phyloP scores from a whole-genome alignment of 1,140 invertebrate species.

The Odontomachus brunneus region DNA sequence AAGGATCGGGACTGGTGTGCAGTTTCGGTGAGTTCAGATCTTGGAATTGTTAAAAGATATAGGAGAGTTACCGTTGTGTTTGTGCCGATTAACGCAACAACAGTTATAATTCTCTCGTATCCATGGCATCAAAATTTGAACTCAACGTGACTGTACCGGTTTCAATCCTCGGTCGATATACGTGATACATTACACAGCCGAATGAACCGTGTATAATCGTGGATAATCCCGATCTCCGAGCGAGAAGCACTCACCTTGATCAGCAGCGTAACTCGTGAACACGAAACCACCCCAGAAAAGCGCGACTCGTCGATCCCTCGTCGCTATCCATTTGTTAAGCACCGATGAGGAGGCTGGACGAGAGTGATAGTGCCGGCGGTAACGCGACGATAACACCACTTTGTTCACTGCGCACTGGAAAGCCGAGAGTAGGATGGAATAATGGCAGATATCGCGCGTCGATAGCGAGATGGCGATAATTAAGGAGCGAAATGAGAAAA shows the following conservation, averaged over 20 bases:
- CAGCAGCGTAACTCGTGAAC: constrained; percentile 35
- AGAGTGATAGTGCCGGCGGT: constrained; percentile 62
- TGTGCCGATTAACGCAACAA: neutral
- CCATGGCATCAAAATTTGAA: neutral
- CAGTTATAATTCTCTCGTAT: neutral
- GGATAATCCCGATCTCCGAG: neutral
- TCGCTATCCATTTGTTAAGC: constrained; percentile 71
- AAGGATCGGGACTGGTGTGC: neutral
- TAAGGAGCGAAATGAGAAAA: constrained; percentile 31
- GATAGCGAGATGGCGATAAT: constrained; percentile 25
- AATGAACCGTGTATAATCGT: neutral
- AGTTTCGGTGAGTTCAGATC: neutral
- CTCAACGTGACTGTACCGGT: neutral
- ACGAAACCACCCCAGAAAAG: constrained; percentile 45
- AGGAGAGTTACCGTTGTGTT: too few species aligned
- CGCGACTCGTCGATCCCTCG: constrained; percentile 20
- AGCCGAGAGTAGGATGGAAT: constrained; percentile 60
- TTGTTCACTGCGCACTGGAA: constrained; percentile 73
- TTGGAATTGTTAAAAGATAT: neutral
- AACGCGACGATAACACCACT: constrained; percentile 72
- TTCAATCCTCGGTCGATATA: neutral
- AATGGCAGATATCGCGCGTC: constrained; percentile 18
- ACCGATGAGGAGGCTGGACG: constrained; percentile 43
- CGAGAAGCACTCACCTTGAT: constrained; percentile 65
- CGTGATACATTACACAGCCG: neutral